Evolutionary conservation across 2,113 vertebrate genomes (phyloP), one percentile per base, ranked within the genome.

Genomic region (Labeo catla): DNA sequence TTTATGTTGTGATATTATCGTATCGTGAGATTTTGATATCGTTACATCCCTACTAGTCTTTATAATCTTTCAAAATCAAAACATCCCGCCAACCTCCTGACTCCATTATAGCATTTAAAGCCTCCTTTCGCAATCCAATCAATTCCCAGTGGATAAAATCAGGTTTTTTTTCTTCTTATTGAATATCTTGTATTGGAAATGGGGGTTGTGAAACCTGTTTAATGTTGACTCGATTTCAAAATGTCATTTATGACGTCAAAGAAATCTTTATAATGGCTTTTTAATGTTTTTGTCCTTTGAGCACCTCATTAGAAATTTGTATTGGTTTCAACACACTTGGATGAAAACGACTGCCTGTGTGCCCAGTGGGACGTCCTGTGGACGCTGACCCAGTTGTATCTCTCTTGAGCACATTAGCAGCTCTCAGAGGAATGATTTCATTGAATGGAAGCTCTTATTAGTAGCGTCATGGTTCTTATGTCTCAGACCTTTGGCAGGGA

Each of bases 361-460:
- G 19, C 80, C 39, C 86, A 77, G 74, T 61, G 80, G 86, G 57
- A 47, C n/a, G 72, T 54, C 73, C 81, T 15, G 8, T 85, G 50
- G 76, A 86, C 79, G 11, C 52, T 87, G 82, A 80, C 82, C 82
- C 66, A 84, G 50, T 79, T 80, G 79, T 73, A 61, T 52, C 50
- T 72, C 81, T 52, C 72, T 65, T 87, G 39, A 86, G 66, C 84
- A 45, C 36, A 23, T 73, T 81, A 72, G 45, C 84, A 79, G 76
- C 61, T 78, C 76, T 78, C 76, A 47, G 61, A 61, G 84, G 76
- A 80, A 73, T 80, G 65, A 70, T 54, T 79, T 66, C 8, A 80
- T 49, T 86, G 65, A 72, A 80, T 72, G 68, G 50, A 86, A 16
- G 76, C 84, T 36, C 65, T 70, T 80, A 65, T 70, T 85, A 49